Conservation (phyloP, 2,113 vertebrate genomes). For the pig (Sus scrofa) region DNA sequence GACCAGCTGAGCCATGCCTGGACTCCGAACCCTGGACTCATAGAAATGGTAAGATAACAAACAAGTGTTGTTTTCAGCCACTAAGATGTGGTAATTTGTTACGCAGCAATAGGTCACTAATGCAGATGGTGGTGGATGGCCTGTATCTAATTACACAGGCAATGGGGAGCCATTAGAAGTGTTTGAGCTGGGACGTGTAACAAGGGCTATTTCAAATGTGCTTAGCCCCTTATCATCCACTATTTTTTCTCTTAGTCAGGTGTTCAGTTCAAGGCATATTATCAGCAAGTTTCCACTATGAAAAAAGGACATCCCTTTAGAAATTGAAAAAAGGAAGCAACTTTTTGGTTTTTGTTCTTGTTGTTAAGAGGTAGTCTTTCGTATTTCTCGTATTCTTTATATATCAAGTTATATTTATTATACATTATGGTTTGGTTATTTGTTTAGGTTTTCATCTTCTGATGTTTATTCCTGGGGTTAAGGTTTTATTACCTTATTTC, state of each 20-base stretch:
- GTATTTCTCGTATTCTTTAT: not conserved
- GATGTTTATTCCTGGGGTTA: not conserved
- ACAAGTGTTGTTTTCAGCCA: not conserved
- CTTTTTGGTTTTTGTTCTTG: not conserved
- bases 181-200: not conserved
- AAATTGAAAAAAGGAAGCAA: not conserved
- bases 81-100: not conserved
- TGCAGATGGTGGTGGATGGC: not conserved
- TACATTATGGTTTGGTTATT: not conserved
- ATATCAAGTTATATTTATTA: not conserved
- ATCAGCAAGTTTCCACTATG: not conserved
- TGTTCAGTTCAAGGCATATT: slow-evolving; percentile 13
- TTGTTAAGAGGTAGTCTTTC: not conserved
- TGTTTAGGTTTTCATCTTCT: slow-evolving; percentile 4
- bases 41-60: not conserved
- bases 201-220: not conserved
- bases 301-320: not conserved
- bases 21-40: not conserved
- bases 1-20: not conserved
- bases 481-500: slow-evolving; percentile 5
- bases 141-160: not conserved
- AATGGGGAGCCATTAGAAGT: not conserved
- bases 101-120: not conserved
- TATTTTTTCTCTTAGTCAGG: not conserved
- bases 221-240: not conserved